Percentiles rank a stretch among this genome's conserved stretches.
phyloP scores from a whole-genome alignment of 2,113 vertebrate genomes.

The Grallaria varia region DNA sequence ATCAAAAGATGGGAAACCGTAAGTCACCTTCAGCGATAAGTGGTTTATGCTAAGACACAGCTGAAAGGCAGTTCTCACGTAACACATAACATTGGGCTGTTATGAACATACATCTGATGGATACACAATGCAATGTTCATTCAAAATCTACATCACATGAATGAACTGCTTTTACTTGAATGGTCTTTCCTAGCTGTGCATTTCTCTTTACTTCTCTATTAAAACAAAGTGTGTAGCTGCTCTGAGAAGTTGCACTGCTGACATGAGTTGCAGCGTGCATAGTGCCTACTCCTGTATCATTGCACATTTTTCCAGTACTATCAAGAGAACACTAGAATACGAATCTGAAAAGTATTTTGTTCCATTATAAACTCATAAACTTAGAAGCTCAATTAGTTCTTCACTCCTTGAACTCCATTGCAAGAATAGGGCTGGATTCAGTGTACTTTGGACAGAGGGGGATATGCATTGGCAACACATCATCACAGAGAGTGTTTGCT shows the following conservation, averaged over 20 bases:
- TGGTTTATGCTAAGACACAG: not conserved
- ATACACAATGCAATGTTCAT: not conserved
- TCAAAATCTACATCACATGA: not conserved
- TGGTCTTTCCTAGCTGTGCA: not conserved
- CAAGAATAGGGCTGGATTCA: not conserved
- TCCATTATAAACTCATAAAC: not conserved
- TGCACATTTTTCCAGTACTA: not conserved
- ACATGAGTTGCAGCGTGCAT: not conserved
- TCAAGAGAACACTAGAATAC: not conserved
- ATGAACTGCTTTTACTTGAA: not conserved
- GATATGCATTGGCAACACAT: not conserved
- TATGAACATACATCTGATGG: not conserved
- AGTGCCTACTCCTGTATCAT: not conserved
- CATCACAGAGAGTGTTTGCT: not conserved
- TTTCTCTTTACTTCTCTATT: not conserved
- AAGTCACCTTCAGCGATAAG: not conserved
- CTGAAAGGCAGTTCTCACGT: not conserved
- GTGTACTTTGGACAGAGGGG: not conserved
- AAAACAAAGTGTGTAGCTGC: not conserved
- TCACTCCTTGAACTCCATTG: not conserved
- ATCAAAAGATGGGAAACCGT: not conserved
- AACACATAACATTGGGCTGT: not conserved
- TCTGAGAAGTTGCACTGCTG: not conserved
- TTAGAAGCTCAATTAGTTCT: not conserved
- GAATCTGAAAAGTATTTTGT: not conserved